Conservation (phyloP, 2,888 invertebrate genomes). For the Tridacna crocea region DNA sequence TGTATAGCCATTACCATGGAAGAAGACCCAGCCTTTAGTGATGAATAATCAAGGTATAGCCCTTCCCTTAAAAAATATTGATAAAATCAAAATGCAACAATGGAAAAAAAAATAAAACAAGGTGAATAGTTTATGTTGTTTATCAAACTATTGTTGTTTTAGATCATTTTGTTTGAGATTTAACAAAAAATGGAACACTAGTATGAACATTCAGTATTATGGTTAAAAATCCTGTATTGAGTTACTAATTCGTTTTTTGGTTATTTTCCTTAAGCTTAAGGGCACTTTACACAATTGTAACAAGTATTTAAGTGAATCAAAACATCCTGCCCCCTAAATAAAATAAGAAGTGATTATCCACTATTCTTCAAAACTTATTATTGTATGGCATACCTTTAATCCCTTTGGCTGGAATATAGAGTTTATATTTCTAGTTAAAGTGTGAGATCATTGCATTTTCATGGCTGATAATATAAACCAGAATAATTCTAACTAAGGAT, state of each 20-base stretch:
- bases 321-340: constrained; percentile 8
- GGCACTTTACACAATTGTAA: constrained; percentile 20
- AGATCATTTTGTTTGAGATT: too few relatives aligned
- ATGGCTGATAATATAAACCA: too few relatives aligned
- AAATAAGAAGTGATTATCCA: constrained; percentile 13
- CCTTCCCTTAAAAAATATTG: too few relatives aligned
- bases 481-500: too few relatives aligned
- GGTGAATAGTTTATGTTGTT: too few relatives aligned
- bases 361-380: constrained; percentile 1
- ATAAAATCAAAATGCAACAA: too few relatives aligned
- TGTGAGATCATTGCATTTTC: not conserved
- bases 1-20: too few relatives aligned
- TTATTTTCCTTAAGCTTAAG: constrained; percentile 25
- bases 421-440: not conserved
- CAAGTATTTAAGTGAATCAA: constrained; percentile 26
- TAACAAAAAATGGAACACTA: not conserved
- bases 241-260: constrained; percentile 22
- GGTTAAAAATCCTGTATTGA: constrained; percentile 13
- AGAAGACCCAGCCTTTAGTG: too few relatives aligned
- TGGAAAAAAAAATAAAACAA: too few relatives aligned
- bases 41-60: too few relatives aligned
- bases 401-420: not conserved
- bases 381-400: constrained; percentile 4
- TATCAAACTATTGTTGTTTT: too few relatives aligned
- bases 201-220: not conserved